A percentile compares a stretch with the other conserved stretches of the same genome.
phyloP scores from a whole-genome alignment of 2,113 vertebrate genomes.

The Pica pica region DNA sequence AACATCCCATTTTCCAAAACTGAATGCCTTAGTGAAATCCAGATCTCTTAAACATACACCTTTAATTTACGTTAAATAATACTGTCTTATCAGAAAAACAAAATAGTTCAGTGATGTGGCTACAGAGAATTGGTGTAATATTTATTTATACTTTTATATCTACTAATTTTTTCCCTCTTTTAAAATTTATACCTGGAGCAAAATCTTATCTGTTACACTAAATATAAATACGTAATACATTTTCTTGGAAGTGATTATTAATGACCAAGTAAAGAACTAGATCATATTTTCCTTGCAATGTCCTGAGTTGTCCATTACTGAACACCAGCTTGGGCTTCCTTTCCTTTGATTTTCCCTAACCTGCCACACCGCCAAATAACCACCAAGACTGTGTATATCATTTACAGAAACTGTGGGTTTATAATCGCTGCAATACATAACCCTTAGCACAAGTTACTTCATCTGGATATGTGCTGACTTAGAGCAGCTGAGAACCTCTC shows the following conservation, averaged over 20 bases:
- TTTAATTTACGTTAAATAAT: not conserved
- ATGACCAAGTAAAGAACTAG: not conserved
- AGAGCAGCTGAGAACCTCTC: constrained; percentile 7
- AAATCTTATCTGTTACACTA: not conserved
- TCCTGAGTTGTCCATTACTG: not conserved
- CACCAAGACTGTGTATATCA: not conserved
- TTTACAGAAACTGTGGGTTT: not conserved
- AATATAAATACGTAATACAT: not conserved
- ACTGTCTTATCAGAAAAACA: not conserved
- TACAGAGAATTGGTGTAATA: not conserved
- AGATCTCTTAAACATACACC: not conserved
- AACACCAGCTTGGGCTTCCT: not conserved
- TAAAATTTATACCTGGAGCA: not conserved
- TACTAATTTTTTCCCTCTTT: not conserved
- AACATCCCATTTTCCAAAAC: not conserved
- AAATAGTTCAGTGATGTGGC: not conserved
- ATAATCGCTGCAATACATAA: not conserved
- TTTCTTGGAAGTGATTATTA: not conserved
- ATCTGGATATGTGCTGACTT: constrained; percentile 18
- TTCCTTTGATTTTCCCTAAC: not conserved
- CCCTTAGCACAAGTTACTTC: not conserved
- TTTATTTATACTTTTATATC: not conserved
- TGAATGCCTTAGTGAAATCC: not conserved
- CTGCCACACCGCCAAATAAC: not conserved
- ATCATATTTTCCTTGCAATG: not conserved